Percentiles rank a stretch among this genome's conserved stretches.
phyloP scores from a whole-genome alignment of 2,797 vertebrate genomes.

The Botia kubotai region DNA sequence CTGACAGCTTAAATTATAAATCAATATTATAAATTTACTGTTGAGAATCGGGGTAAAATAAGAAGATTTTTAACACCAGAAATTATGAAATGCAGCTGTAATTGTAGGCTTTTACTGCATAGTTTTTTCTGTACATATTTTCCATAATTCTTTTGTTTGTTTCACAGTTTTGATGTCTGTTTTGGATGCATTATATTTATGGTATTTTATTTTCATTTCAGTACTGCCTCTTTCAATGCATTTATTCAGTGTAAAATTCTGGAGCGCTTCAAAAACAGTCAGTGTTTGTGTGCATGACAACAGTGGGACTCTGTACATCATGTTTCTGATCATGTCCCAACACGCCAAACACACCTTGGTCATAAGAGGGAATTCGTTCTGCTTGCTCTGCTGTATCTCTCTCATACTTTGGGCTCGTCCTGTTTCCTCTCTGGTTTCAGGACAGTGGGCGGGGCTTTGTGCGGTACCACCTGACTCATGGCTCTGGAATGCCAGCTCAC shows the following conservation, averaged over 20 bases:
- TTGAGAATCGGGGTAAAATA: no score
- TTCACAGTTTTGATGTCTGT: no score
- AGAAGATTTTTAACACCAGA: no score
- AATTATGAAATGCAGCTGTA: no score
- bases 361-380: background rate
- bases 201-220: background rate
- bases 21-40: no score
- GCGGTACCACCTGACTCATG: constrained; percentile 36
- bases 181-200: no score
- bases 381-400: background rate
- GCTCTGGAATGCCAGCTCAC: constrained; percentile 38
- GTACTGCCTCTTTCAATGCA: background rate
- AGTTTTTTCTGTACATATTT: no score
- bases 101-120: no score
- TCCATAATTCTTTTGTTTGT: no score
- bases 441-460: background rate
- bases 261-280: background rate
- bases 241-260: background rate
- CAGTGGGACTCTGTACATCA: background rate
- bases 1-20: no score
- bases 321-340: constrained; percentile 8
- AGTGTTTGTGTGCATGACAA: background rate
- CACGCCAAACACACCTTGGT: constrained; percentile 50
- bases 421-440: background rate
- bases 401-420: background rate